Conservation (phyloP, 1,140 invertebrate genomes). For the Orius insidiosus region DNA sequence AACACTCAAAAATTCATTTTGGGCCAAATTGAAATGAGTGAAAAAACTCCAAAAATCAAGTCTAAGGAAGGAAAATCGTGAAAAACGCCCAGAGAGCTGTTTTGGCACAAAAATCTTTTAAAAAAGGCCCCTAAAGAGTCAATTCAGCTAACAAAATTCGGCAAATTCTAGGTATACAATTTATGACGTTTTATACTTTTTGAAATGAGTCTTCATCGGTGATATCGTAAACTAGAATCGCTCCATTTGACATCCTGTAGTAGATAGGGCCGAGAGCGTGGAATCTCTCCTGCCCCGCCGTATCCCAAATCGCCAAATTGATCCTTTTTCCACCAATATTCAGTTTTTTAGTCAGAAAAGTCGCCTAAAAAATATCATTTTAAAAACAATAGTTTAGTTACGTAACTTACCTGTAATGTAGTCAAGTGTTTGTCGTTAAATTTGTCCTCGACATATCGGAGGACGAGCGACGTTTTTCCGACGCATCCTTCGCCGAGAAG, state of each 20-base stretch:
- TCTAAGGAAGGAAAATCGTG: no score
- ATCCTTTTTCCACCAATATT: constrained; percentile 77
- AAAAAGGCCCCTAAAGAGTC: no score
- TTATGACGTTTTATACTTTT: constrained; percentile 58
- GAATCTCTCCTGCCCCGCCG: constrained; percentile 84
- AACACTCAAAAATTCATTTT: no score
- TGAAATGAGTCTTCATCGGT: constrained; percentile 94
- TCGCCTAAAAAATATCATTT: constrained; percentile 49
- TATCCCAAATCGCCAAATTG: constrained; percentile 92
- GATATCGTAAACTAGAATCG: constrained; percentile 96
- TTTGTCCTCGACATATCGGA: constrained; percentile 92
- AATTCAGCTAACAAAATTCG: no score
- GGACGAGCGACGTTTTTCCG: constrained; percentile 89
- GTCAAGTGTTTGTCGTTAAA: constrained; percentile 87
- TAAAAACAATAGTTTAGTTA: background rate
- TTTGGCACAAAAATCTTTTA: no score
- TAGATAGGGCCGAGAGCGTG: constrained; percentile 95
- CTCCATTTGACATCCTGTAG: constrained; percentile 93
- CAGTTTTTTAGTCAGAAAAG: constrained; percentile 92
- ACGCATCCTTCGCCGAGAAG: constrained; percentile 94
- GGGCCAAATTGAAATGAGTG: no score
- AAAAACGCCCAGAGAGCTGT: no score
- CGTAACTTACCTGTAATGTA: constrained; percentile 69
- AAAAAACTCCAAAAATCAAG: no score
- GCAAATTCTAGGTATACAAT: no score